phyloP scores from a whole-genome alignment of 2,113 vertebrate genomes.

The Rattus rattus region DNA sequence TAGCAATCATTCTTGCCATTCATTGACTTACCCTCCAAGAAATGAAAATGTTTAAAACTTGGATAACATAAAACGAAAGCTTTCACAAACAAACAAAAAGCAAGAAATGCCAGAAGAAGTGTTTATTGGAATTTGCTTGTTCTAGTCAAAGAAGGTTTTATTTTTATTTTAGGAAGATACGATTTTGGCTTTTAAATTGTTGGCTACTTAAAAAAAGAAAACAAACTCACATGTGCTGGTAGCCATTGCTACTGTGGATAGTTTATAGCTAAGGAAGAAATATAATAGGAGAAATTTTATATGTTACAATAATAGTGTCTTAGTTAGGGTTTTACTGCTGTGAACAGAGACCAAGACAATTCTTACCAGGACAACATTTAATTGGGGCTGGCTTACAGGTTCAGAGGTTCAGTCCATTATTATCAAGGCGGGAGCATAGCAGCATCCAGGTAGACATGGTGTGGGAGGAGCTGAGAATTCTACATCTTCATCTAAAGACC shows the following conservation, averaged over 20 bases:
- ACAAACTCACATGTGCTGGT: neutral
- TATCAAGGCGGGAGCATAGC: no score
- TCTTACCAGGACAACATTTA: no score
- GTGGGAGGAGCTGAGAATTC: no score
- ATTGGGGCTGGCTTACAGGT: no score
- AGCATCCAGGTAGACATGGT: no score
- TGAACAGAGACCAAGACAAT: no score
- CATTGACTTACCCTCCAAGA: neutral
- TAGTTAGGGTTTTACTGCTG: no score
- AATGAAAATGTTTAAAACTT: neutral
- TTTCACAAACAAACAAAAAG: neutral
- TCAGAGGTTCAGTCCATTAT: no score
- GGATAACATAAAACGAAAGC: neutral
- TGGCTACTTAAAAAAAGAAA: neutral
- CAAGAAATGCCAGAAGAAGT: neutral
- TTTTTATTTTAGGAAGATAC: conserved; percentile 14
- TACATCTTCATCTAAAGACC: no score
- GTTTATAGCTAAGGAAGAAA: conserved; percentile 35
- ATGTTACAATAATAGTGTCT: neutral
- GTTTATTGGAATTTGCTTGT: neutral
- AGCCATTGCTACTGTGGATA: neutral
- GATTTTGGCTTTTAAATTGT: conserved; percentile 14
- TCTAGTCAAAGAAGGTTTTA: conserved; percentile 28
- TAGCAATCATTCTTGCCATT: neutral
- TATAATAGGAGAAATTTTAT: neutral